phyloP scores from a whole-genome alignment of 1,140 invertebrate species.

The Sarcophaga bullata region DNA sequence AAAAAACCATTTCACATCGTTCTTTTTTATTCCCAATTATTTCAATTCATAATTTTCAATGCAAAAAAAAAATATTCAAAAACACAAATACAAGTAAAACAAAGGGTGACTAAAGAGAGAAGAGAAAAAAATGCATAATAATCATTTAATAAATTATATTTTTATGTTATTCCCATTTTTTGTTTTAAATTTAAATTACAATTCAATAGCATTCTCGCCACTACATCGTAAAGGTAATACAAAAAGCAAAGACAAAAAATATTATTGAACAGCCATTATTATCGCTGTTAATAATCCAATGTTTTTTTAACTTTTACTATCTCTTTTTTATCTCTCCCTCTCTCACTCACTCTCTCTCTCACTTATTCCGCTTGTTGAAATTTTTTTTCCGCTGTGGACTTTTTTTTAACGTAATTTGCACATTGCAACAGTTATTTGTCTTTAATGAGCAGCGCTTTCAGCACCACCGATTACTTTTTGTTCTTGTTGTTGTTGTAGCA shows the following conservation, averaged over 20 bases:
- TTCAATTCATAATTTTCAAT: slow-evolving; percentile 2
- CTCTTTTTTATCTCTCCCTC: not conserved
- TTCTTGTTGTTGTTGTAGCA: not conserved
- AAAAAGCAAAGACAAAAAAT: not conserved
- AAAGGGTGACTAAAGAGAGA: not conserved
- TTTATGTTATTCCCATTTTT: not conserved
- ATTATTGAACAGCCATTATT: not conserved
- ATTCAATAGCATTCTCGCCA: not conserved
- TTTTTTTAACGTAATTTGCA: too few relatives aligned
- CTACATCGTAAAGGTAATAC: not conserved
- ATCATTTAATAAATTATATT: too few relatives aligned
- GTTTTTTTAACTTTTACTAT: not conserved
- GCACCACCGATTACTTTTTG: not conserved
- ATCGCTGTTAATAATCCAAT: slow-evolving; percentile 4
- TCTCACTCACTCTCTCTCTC: not conserved
- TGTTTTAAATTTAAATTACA: not conserved
- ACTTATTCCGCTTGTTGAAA: not conserved
- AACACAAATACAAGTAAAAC: not conserved
- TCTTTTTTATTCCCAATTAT: not conserved
- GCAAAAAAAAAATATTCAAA: not conserved
- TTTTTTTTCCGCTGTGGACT: too few relatives aligned
- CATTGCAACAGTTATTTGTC: slow-evolving; percentile 1
- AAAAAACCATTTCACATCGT: not conserved
- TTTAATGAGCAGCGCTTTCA: not conserved
- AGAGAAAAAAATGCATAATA: too few relatives aligned